phyloP scores from a whole-genome alignment of 2,888 invertebrate species.

The Luffia ferchaultella region DNA sequence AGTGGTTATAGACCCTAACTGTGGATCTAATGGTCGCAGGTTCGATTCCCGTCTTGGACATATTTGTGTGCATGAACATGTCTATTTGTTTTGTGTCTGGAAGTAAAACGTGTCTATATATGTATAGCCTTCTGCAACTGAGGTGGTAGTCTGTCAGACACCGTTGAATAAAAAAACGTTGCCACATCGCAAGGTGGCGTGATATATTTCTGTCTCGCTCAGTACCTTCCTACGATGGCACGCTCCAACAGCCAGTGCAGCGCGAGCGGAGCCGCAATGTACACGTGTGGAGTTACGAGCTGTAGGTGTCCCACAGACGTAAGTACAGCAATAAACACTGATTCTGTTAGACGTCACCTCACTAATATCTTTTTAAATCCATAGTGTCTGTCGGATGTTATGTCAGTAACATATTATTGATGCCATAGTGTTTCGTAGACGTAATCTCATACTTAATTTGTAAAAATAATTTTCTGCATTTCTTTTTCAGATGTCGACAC shows the following conservation, averaged over 20 bases:
- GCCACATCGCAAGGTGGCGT: slow-evolving; percentile 1
- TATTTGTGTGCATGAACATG: too few species aligned
- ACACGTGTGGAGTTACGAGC: slow-evolving; percentile 1
- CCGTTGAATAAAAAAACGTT: not conserved
- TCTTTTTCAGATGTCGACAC: not conserved
- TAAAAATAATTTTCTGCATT: not conserved
- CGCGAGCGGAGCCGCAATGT: not conserved
- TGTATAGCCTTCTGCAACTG: slow-evolving; percentile 5
- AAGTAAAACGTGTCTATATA: too few species aligned
- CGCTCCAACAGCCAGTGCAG: not conserved
- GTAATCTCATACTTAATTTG: not conserved
- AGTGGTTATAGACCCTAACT: too few species aligned
- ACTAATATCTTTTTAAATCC: not conserved
- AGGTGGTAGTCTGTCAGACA: slow-evolving; percentile 4
- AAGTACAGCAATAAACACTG: slow-evolving; percentile 2
- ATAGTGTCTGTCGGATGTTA: not conserved
- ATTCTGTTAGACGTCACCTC: not conserved
- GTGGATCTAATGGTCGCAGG: too few species aligned
- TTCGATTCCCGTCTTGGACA: too few species aligned
- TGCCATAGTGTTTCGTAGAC: not conserved
- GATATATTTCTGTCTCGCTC: slow-evolving; percentile 3
- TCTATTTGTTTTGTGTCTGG: too few species aligned
- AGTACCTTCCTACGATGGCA: slow-evolving; percentile 2
- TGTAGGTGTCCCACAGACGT: slow-evolving; percentile 3
- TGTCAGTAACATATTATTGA: not conserved